These are phyloP conservation scores for Ploceus nigricollis DNA, from an alignment of 2,113 vertebrate genomes.

Conservation along the genomic window DNA sequence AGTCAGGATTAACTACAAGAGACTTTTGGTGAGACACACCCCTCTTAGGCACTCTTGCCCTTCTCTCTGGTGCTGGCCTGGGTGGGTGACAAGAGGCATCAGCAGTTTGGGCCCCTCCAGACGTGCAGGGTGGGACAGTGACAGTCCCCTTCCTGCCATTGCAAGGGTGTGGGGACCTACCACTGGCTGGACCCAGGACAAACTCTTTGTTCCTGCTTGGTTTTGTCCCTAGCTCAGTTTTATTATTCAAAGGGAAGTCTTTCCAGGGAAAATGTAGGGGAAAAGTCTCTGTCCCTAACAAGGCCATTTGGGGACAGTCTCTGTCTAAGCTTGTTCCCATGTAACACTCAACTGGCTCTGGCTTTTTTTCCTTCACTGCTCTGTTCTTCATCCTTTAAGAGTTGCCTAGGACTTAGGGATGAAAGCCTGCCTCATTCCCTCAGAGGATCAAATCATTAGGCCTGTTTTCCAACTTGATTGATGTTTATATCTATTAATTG, in stretches of 20 bases:
- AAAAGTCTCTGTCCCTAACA: background rate
- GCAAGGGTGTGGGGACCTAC: rapidly evolving
- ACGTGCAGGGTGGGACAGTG: rapidly evolving
- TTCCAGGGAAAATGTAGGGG: background rate
- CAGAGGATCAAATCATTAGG: conserved; percentile 36
- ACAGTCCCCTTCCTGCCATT: background rate
- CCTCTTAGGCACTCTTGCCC: background rate
- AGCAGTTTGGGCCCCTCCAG: background rate
- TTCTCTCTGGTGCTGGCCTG: background rate
- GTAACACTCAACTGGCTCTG: background rate
- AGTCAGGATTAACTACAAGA: background rate
- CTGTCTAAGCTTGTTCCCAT: background rate
- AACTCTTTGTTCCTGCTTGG: background rate
- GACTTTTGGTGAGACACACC: background rate
- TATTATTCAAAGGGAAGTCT: background rate
- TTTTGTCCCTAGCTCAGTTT: background rate
- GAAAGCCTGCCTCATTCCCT: background rate
- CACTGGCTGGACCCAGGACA: background rate
- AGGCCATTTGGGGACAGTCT: background rate
- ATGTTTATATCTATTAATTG: conserved; percentile 61
- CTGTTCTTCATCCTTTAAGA: background rate
- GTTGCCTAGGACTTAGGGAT: background rate
- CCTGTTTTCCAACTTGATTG: background rate
- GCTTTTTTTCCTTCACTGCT: background rate
- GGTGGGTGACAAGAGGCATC: background rate